Evolutionary conservation across 2,797 vertebrate species (phyloP), one percentile per base, ranked within the genome.

Genomic region (Sibirionetta formosa): DNA sequence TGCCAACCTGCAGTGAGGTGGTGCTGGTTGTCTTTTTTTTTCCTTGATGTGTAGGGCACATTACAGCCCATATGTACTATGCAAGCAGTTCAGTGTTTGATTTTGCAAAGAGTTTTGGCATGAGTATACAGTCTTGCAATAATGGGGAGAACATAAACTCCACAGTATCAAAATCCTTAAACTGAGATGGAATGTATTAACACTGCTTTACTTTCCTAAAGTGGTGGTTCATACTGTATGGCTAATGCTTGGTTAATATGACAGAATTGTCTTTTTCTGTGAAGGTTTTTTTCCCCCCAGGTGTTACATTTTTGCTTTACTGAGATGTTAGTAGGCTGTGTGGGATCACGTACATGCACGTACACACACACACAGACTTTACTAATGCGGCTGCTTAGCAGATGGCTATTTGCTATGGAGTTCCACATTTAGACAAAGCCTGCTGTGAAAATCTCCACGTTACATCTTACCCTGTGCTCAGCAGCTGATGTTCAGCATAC

Each of bases 391-490:
- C 87, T 96, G 82, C 83, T 96, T 89, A 71, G 90, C 96, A 97
- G 96, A 97, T 97, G 95, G 94, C 93, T 86, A 44, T 95, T 97
- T 94, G 92, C 93, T 97, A 65, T 94, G 72, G 85, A 92, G 96
- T 88, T 94, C 88, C 92, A 93, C 96, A 90, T 96, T 97, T 90
- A 94, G 94, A 95, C 82, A 96, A 93, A 97, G 93, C 95, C 94
- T 95, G 88, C 90, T 95, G 95, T 35, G 69, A 86, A 89, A 94
- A 95, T 96, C 89, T 95, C 88, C 93, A 66, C 90, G 58, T 96
- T 97, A 54, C 93, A 96, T 94, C 95, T 93, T 97, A 61, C n/a
- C 20, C 77, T 78, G 79, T 82, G 92, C 80, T 91, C 82, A 64
- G 17, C 94, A 96, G 93, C 97, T 95, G 90, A 75, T 94, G 87